A percentile compares a stretch with the other conserved stretches of the same genome.
Conservation (phyloP, 2,888 invertebrate genomes). For the Drosophila formosana region DNA sequence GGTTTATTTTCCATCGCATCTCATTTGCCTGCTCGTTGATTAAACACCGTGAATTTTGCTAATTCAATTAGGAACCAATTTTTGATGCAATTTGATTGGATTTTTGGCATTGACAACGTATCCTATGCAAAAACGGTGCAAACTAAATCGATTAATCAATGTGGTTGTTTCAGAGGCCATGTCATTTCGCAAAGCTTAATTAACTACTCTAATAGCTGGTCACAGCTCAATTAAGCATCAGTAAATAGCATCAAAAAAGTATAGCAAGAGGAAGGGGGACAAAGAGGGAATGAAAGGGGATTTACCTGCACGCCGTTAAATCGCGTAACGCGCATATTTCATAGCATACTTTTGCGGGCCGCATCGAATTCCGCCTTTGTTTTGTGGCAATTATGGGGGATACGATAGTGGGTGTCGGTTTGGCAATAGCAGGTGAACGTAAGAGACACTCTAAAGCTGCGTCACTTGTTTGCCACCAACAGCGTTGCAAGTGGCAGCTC, state of each 20-base stretch:
- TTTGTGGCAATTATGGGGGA: conserved; percentile 50
- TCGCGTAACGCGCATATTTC: conserved; percentile 38
- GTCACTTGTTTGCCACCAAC: conserved; percentile 40
- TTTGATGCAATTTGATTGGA: conserved; percentile 53
- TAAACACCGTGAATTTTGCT: conserved; percentile 44
- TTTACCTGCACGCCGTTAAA: conserved; percentile 1
- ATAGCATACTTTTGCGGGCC: conserved; percentile 51
- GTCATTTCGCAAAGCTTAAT: conserved; percentile 42
- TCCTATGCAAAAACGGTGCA: not conserved
- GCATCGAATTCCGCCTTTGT: conserved; percentile 43
- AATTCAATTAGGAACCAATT: conserved; percentile 38
- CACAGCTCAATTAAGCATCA: conserved; percentile 37
- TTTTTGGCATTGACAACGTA: conserved; percentile 35
- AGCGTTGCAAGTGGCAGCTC: conserved; percentile 50
- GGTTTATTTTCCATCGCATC: not conserved
- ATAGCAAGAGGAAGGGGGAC: not conserved
- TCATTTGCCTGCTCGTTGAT: conserved; percentile 26
- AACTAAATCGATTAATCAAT: conserved; percentile 16
- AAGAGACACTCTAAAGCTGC: conserved; percentile 36
- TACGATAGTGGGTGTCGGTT: not conserved
- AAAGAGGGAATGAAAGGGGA: not conserved
- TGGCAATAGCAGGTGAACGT: not conserved
- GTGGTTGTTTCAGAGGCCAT: conserved; percentile 9
- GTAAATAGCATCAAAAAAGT: not conserved
- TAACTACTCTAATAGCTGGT: conserved; percentile 47